Percentiles rank a stretch among this genome's conserved stretches.
Evolutionary conservation across 1,140 invertebrate genomes (phyloP).

Genomic region (Hylaeus anthracinus): DNA sequence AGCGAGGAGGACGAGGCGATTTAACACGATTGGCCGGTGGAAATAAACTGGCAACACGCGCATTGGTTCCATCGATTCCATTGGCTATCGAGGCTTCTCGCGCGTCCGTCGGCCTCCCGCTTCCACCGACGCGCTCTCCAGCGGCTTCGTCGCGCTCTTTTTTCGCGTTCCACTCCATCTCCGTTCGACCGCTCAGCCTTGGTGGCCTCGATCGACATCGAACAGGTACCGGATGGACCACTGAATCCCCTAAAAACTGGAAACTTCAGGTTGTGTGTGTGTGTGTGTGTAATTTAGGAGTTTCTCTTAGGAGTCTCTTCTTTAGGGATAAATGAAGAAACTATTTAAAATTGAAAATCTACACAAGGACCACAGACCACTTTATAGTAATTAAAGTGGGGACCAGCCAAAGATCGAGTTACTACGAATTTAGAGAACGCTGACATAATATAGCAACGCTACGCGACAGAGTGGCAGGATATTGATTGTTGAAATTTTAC

Average conservation of each 20-base stretch:
- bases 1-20: conserved; percentile 73
- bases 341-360: too few relatives aligned
- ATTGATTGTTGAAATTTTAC: conserved; percentile 44
- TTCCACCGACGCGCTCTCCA: conserved; percentile 49
- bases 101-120: conserved; percentile 57
- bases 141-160: conserved; percentile 54
- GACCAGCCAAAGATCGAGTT: too few relatives aligned
- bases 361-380: too few relatives aligned
- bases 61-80: conserved; percentile 79
- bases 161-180: conserved; percentile 46
- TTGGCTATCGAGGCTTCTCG: conserved; percentile 71
- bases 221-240: too few relatives aligned
- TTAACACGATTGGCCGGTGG: conserved; percentile 80
- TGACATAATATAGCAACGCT: too few relatives aligned
- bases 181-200: conserved; percentile 29
- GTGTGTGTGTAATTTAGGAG: too few relatives aligned
- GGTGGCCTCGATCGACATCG: conserved; percentile 38
- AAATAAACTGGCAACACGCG: conserved; percentile 79
- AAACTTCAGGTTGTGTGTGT: background rate
- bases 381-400: too few relatives aligned
- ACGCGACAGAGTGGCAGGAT: background rate
- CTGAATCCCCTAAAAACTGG: too few relatives aligned
- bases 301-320: too few relatives aligned
- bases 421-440: too few relatives aligned
- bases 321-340: too few relatives aligned